Conservation (phyloP, 2,113 vertebrate genomes). For the Hassar affinis region DNA sequence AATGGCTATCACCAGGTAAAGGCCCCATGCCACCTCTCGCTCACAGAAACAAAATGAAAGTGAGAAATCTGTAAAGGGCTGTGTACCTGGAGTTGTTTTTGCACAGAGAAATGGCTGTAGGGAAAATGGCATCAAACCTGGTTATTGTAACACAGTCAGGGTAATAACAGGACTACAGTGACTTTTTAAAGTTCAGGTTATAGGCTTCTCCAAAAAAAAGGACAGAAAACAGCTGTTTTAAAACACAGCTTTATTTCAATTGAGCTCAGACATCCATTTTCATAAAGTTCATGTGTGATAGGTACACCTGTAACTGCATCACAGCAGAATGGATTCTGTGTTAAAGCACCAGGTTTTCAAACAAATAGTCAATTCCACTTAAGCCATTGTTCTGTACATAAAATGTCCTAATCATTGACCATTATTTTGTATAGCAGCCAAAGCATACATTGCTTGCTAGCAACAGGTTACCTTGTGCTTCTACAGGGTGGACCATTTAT, state of each 20-base stretch:
- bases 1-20: constrained; percentile 86
- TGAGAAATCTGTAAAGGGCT: neutral
- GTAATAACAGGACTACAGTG: neutral
- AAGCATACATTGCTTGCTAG: no score
- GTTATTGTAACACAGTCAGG: neutral
- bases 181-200: no score
- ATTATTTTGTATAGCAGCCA: neutral
- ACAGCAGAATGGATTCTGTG: neutral
- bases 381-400: neutral
- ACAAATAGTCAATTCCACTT: neutral
- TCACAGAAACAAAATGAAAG: constrained; percentile 7
- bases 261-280: no score
- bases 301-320: neutral
- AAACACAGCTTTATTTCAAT: neutral
- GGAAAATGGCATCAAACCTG: neutral
- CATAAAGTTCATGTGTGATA: neutral
- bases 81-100: neutral
- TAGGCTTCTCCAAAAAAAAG: neutral
- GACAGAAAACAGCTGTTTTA: neutral
- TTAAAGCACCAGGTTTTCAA: neutral
- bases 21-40: neutral
- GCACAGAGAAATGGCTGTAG: constrained; percentile 29
- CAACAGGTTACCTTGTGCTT: no score
- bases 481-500: no score
- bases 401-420: neutral